Percentiles rank a stretch among this genome's conserved stretches.
These are phyloP conservation scores for Arothron firmamentum DNA, from an alignment of 2,113 vertebrate species.

Conservation along the genomic window DNA sequence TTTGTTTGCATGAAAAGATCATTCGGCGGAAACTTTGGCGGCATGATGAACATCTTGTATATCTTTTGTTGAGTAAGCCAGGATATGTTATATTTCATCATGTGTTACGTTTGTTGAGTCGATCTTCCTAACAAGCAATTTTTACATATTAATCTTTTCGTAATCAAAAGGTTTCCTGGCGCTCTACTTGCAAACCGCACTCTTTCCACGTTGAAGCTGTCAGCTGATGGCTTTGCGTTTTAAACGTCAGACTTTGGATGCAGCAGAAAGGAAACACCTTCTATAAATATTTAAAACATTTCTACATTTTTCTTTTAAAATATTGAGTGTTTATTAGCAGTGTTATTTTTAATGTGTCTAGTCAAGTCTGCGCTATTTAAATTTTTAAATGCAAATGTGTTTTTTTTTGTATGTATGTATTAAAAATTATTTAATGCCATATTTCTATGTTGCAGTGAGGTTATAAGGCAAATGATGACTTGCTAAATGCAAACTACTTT, in stretches of 20 bases:
- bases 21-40: slow-evolving; percentile 60
- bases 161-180: slow-evolving; percentile 16
- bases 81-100: slow-evolving; percentile 18
- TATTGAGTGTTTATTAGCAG: too few relatives aligned
- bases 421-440: too few relatives aligned
- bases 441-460: too few relatives aligned
- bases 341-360: too few relatives aligned
- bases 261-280: not conserved
- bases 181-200: not conserved
- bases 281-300: too few relatives aligned
- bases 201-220: slow-evolving; percentile 43
- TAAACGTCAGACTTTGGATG: slow-evolving; percentile 22
- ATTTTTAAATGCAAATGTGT: too few relatives aligned
- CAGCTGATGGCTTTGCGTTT: slow-evolving; percentile 58
- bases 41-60: not conserved
- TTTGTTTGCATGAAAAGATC: slow-evolving; percentile 30
- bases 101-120: not conserved
- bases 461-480: too few relatives aligned
- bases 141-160: slow-evolving; percentile 11
- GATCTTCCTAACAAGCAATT: not conserved
- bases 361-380: too few relatives aligned
- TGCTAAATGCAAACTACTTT: too few relatives aligned
- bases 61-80: slow-evolving; percentile 43
- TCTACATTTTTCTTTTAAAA: too few relatives aligned
- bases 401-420: too few relatives aligned